Evolutionary conservation across 2,888 invertebrate genomes (phyloP).

Genomic region (Leptinotarsa rubiginosa): DNA sequence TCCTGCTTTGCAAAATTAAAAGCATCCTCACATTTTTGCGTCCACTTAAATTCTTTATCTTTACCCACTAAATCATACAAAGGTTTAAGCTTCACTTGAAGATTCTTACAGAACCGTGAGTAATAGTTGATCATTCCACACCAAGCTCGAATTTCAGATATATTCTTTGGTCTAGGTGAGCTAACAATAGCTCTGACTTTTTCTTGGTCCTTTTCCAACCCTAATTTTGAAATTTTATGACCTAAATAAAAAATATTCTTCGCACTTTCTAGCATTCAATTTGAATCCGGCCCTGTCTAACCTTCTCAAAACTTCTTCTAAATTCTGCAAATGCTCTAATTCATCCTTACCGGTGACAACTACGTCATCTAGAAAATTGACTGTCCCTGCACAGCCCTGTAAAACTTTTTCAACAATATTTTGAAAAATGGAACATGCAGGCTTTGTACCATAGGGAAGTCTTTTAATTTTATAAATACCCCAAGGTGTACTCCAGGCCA

Average conservation of each 20-base stretch:
- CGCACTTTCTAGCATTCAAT: constrained; percentile 52
- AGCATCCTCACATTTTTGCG: no score
- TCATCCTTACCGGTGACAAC: constrained; percentile 48
- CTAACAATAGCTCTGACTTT: constrained; percentile 43
- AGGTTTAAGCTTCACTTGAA: no score
- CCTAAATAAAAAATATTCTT: constrained; percentile 47
- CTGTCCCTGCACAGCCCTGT: constrained; percentile 39
- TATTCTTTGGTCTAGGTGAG: not conserved
- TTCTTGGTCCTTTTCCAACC: constrained; percentile 27
- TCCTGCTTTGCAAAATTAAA: no score
- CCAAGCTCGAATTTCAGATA: not conserved
- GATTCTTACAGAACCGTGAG: no score
- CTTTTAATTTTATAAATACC: constrained; percentile 41
- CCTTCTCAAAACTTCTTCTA: constrained; percentile 30
- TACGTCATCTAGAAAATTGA: constrained; percentile 45
- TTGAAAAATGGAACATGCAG: constrained; percentile 60
- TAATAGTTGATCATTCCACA: no score
- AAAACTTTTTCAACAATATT: constrained; percentile 49
- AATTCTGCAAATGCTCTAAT: constrained; percentile 35
- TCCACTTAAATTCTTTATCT: no score
- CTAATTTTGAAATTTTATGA: constrained; percentile 21
- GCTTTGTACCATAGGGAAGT: constrained; percentile 59
- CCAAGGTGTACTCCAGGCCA: constrained; percentile 47
- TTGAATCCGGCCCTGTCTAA: constrained; percentile 48
- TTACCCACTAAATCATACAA: no score